Evolutionary conservation across 2,797 vertebrate species (phyloP).

Genomic region (Glossophaga mutica): DNA sequence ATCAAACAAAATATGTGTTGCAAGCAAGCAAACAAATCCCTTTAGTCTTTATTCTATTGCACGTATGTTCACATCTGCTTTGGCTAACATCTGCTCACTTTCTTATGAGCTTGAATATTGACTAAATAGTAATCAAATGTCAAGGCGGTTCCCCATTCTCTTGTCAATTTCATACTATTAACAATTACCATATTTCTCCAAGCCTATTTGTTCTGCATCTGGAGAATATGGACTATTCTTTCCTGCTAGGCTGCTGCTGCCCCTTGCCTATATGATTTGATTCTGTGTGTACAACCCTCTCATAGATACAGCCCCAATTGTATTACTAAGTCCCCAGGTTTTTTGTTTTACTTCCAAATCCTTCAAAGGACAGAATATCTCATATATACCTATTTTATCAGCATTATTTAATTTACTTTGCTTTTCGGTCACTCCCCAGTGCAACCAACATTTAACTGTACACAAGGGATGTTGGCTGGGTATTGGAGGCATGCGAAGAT

Average conservation of each 20-base stretch:
- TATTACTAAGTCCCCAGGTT: constrained; percentile 45
- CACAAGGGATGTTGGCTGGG: neutral
- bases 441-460: constrained; percentile 33
- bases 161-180: constrained; percentile 61
- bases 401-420: constrained; percentile 33
- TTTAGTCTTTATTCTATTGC: neutral
- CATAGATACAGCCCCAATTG: constrained; percentile 1
- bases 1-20: constrained; percentile 3
- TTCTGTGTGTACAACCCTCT: constrained; percentile 33
- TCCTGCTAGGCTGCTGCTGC: neutral
- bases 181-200: constrained; percentile 62
- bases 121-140: constrained; percentile 49
- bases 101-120: constrained; percentile 37
- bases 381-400: constrained; percentile 48
- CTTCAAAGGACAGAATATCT: constrained; percentile 5
- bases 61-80: constrained; percentile 52
- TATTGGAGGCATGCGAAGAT: neutral
- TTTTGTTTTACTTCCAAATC: constrained; percentile 53
- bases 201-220: constrained; percentile 35
- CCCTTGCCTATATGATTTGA: constrained; percentile 48
- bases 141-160: constrained; percentile 43
- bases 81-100: constrained; percentile 58
- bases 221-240: neutral
- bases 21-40: neutral
- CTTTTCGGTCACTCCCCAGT: constrained; percentile 11